Percentiles rank a stretch among this genome's conserved stretches.
These are phyloP conservation scores for Myiagra hebetior DNA, from an alignment of 2,113 vertebrate species.

Conservation along the genomic window DNA sequence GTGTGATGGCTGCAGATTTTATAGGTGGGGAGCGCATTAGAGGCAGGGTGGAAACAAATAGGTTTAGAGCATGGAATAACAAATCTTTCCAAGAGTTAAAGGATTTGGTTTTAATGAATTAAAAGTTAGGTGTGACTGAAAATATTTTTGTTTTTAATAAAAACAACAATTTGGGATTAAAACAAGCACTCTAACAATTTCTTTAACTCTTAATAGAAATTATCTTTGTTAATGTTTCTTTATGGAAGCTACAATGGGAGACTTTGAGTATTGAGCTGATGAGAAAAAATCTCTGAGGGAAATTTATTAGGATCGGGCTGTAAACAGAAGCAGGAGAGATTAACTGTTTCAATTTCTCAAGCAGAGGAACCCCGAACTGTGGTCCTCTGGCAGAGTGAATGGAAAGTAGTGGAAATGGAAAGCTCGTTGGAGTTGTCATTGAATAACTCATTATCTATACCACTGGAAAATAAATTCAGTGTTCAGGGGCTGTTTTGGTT, in stretches of 20 bases:
- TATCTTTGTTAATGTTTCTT: background rate
- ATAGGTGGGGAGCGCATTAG: background rate
- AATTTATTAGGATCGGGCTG: background rate
- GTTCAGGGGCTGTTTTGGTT: background rate
- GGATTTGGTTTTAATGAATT: background rate
- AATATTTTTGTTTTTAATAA: background rate
- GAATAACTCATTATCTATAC: background rate
- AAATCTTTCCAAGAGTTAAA: background rate
- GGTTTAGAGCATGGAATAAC: background rate
- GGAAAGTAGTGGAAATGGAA: conserved; percentile 49
- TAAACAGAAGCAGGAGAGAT: background rate
- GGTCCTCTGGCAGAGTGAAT: background rate
- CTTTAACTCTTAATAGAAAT: background rate
- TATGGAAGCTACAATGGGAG: background rate
- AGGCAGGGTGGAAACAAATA: background rate
- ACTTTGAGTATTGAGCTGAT: background rate
- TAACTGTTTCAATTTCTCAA: conserved; percentile 4
- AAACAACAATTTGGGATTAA: background rate
- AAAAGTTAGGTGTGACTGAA: background rate
- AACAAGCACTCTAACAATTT: background rate
- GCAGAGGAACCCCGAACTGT: background rate
- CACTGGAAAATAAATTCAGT: background rate
- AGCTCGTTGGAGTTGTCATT: background rate
- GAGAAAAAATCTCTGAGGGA: background rate
- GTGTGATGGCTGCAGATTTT: conserved; percentile 16